These are phyloP conservation scores for Chelonoidis abingdonii DNA, from an alignment of 2,113 vertebrate species.

Conservation along the genomic window DNA sequence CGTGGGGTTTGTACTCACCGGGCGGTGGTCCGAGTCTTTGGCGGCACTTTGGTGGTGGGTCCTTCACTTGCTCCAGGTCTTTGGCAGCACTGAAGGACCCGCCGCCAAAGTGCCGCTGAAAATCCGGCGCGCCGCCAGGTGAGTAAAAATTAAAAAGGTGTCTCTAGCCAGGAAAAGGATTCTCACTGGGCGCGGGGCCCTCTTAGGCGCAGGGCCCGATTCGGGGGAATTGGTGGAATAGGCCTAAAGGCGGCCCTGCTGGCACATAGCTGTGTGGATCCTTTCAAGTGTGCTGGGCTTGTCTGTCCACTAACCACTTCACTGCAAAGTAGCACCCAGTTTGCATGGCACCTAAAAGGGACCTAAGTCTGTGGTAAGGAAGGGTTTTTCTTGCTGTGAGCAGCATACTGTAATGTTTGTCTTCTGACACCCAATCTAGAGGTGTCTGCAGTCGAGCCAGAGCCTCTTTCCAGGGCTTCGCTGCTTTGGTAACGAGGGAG, in stretches of 20 bases:
- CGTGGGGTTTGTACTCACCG: too few relatives aligned
- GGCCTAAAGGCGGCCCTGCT: not conserved
- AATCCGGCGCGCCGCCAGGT: too few relatives aligned
- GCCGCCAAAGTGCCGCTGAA: too few relatives aligned
- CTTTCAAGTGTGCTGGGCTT: not conserved
- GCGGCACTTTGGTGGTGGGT: too few relatives aligned
- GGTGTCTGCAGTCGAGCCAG: fast-evolving
- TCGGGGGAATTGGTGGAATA: too few relatives aligned
- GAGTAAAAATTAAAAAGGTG: too few relatives aligned
- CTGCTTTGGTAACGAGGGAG: not conserved
- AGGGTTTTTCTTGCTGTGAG: slow-evolving; percentile 52
- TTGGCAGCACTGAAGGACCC: too few relatives aligned
- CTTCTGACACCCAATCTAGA: not conserved
- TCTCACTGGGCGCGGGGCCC: too few relatives aligned
- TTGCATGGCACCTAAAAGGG: slow-evolving; percentile 32
- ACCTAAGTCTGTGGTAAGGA: not conserved
- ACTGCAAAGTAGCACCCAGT: not conserved
- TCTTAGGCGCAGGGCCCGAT: too few relatives aligned
- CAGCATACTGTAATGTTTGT: slow-evolving; percentile 55
- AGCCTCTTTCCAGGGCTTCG: not conserved
- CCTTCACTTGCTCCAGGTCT: too few relatives aligned
- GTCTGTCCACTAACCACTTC: not conserved
- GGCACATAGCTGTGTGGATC: not conserved
- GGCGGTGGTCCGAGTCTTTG: too few relatives aligned
- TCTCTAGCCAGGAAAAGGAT: too few relatives aligned